Evolutionary conservation across 2,113 vertebrate species (phyloP), one percentile per base, ranked within the genome.

Genomic region (Psittacula cyanocephala): DNA sequence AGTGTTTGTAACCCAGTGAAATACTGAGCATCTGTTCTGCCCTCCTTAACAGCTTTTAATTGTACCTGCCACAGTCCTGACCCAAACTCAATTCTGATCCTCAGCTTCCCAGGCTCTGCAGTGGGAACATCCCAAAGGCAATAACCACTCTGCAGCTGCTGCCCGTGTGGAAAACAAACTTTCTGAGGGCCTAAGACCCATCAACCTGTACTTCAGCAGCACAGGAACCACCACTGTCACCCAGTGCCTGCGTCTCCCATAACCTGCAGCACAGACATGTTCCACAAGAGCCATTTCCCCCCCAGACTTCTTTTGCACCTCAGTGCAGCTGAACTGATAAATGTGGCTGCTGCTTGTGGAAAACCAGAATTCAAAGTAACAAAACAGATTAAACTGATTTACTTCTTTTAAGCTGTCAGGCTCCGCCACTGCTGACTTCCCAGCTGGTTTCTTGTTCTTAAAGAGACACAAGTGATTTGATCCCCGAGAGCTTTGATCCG

Each of bases 261-360:
- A 43, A 10, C 44, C 10, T 2, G 7, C 3, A 50, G 52, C 16
- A 31, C 44, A 43, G 44, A 9, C 10, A 3, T 1, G 5, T 5
- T n/a, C 27, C n/a, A 6, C 47, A 17, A 13, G 41, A 9, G 24
- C 39, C 28, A 1, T 13, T 64, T 17, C 35, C 47, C 44, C 44
- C 12, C 9, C 3, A 6, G 0, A 9, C 49, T 35, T 17, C 49
- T n/a, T 41, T 24, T 20, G 28, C 41, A 64, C 29, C 10, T 41
- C 31, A 9, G 10, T 19, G 29, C 28, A n/a, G 29, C 10, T 22
- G 35, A 43, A 27, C 13, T 23, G 18, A 13, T 4, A 15, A 43
- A 4, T 1, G 11, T 9, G 52, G 52, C 22, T 60, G 10, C 77
- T 44, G 31, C 29, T 33, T 46, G 39, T 35, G 64, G 27, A 24